Percentiles rank a stretch among this genome's conserved stretches.
These are phyloP conservation scores for Pseudocheirus occidentalis DNA, from an alignment of 2,797 vertebrate genomes.

Conservation along the genomic window DNA sequence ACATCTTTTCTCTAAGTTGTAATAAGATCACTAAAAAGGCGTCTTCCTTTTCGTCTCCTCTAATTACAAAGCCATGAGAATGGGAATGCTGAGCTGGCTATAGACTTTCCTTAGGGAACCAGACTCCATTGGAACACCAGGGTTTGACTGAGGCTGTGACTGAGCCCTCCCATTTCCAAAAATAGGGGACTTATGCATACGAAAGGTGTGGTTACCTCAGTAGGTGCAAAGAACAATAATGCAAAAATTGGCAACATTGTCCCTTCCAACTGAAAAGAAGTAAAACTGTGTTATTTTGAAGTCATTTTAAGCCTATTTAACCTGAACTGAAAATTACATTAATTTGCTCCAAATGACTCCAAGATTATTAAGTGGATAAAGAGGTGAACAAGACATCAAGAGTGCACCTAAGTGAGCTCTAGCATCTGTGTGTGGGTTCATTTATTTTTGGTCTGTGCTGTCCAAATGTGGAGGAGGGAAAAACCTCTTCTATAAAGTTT, in stretches of 20 bases:
- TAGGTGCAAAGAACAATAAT: neutral
- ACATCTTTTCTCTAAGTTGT: neutral
- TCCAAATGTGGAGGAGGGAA: neutral
- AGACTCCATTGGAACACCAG: slow-evolving; percentile 22
- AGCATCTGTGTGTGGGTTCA: rapidly evolving
- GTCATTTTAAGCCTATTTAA: neutral
- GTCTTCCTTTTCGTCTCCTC: neutral
- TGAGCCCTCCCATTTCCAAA: slow-evolving; percentile 46
- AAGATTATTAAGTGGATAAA: neutral
- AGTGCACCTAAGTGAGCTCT: neutral
- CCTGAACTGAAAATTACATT: neutral
- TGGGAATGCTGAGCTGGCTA: neutral
- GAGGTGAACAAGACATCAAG: neutral
- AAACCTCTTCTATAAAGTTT: neutral
- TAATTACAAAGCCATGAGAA: neutral
- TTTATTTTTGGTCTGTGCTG: neutral
- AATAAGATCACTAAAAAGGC: rapidly evolving
- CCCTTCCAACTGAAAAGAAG: neutral
- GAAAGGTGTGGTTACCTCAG: neutral
- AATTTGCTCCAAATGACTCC: neutral
- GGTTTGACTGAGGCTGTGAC: slow-evolving; percentile 42
- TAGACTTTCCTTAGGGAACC: neutral
- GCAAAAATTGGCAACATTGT: neutral
- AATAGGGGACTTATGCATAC: slow-evolving; percentile 35
- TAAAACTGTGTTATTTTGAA: neutral